Conservation (phyloP, 2,113 vertebrate genomes). For the Picathartes gymnocephalus region DNA sequence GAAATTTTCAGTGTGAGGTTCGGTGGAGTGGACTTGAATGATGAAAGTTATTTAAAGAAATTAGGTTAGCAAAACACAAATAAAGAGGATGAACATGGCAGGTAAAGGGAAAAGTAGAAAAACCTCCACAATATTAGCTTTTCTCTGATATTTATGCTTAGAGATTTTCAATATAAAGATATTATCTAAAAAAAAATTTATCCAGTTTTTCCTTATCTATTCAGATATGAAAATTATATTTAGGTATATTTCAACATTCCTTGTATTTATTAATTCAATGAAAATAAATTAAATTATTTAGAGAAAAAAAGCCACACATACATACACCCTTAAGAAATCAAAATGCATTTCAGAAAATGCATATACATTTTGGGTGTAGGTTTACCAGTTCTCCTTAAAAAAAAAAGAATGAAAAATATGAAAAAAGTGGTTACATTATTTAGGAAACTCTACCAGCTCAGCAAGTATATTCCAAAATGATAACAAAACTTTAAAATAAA, state of each 20-base stretch:
- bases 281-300: background rate
- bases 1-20: background rate
- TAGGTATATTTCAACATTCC: background rate
- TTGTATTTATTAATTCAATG: background rate
- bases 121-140: background rate
- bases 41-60: background rate
- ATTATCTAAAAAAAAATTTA: background rate
- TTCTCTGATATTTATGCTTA: background rate
- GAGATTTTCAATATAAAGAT: background rate
- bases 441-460: background rate
- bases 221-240: background rate
- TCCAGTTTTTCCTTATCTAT: background rate
- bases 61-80: background rate
- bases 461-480: background rate
- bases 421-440: background rate
- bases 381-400: background rate
- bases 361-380: background rate
- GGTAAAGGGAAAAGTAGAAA: background rate
- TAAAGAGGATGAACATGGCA: background rate
- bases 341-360: background rate
- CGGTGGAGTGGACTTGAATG: background rate
- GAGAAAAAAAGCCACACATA: fast-evolving
- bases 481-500: background rate
- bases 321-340: background rate
- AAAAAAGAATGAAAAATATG: background rate